phyloP scores from a whole-genome alignment of 2,797 vertebrate species.

The Sebastes goodei region DNA sequence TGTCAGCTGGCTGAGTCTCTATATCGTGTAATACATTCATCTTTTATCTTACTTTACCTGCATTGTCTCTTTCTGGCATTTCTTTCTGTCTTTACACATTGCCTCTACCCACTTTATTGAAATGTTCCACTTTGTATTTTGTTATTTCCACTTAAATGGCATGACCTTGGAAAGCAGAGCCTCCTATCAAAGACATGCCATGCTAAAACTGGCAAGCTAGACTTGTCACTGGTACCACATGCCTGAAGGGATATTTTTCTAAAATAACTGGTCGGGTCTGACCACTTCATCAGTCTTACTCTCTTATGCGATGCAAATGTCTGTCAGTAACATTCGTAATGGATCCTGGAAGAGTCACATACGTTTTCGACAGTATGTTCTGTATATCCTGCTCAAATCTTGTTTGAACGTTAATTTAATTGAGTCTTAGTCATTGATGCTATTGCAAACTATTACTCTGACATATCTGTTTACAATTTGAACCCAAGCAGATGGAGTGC shows the following conservation, averaged over 20 bases:
- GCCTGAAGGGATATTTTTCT: not conserved
- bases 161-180: constrained; percentile 26
- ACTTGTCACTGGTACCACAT: constrained; percentile 15
- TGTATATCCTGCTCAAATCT: not conserved
- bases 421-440: not conserved
- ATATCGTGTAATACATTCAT: not conserved
- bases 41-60: not conserved
- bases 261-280: constrained; percentile 12
- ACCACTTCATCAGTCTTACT: constrained; percentile 3
- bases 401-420: not conserved
- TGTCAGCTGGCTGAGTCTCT: constrained; percentile 12
- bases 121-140: constrained; percentile 16
- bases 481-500: not conserved
- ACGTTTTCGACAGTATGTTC: not conserved
- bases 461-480: not conserved
- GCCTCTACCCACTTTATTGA: not conserved
- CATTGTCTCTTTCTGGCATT: not conserved
- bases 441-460: not conserved
- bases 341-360: not conserved
- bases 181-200: constrained; percentile 21
- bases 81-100: not conserved
- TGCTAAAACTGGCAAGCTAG: constrained; percentile 32
- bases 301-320: not conserved
- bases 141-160: constrained; percentile 12
- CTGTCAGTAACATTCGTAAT: not conserved